Conservation (phyloP, 2,888 invertebrate species). For the Diplolepis rosae region DNA sequence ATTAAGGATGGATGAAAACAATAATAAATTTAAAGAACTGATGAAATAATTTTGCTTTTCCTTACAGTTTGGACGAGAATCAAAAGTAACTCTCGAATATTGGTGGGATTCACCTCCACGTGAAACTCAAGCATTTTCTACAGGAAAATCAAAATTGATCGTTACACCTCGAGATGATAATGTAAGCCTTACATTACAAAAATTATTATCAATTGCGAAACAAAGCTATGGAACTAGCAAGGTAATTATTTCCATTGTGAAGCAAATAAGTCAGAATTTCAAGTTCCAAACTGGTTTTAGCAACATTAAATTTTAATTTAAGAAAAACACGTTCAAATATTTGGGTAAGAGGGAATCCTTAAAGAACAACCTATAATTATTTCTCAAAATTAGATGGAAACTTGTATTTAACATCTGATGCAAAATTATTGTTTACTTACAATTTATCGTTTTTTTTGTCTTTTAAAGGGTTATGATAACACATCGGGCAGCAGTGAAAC, state of each 20-base stretch:
- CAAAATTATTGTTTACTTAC: background rate
- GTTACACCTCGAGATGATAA: slow-evolving; percentile 56
- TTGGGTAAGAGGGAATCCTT: no score
- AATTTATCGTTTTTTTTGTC: slow-evolving; percentile 28
- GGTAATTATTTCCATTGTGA: slow-evolving; percentile 60
- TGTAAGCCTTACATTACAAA: slow-evolving; percentile 68
- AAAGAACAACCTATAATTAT: no score
- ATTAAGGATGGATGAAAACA: background rate
- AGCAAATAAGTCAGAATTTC: no score
- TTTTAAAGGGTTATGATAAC: slow-evolving; percentile 64
- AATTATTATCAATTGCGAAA: slow-evolving; percentile 73
- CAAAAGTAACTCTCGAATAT: slow-evolving; percentile 85
- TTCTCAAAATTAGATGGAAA: no score
- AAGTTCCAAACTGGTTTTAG: no score
- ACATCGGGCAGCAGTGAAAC: slow-evolving; percentile 69
- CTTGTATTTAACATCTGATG: no score
- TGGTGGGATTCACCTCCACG: slow-evolving; percentile 81
- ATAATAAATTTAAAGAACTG: slow-evolving; percentile 13
- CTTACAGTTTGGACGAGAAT: slow-evolving; percentile 82
- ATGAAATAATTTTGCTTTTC: background rate
- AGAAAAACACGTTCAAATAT: no score
- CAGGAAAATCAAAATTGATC: slow-evolving; percentile 42
- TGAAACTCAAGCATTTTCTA: slow-evolving; percentile 42
- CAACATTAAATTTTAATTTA: no score
- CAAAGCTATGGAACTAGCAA: slow-evolving; percentile 72